A percentile compares a stretch with the other conserved stretches of the same genome.
Conservation (phyloP, 2,113 vertebrate genomes). For the Microtus ochrogaster region DNA sequence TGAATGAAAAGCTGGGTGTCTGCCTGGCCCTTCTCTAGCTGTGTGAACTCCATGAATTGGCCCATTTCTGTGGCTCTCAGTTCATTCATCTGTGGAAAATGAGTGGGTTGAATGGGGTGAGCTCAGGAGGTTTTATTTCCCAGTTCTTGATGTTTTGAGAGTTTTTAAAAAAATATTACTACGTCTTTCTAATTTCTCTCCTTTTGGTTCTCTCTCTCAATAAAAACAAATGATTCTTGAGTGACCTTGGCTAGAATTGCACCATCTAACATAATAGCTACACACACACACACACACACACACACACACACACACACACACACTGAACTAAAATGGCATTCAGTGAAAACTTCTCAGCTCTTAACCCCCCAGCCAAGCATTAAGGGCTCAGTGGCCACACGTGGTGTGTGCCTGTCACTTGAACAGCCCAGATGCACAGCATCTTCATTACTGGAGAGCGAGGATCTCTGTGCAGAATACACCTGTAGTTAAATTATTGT, state of each 20-base stretch:
- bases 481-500: neutral
- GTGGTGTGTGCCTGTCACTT: neutral
- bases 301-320: too few relatives aligned
- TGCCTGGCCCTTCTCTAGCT: neutral
- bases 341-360: neutral
- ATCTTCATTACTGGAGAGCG: neutral
- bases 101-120: constrained; percentile 36
- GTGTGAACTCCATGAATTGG: neutral
- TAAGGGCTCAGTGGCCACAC: neutral
- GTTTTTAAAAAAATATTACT: neutral
- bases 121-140: constrained; percentile 24
- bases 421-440: neutral
- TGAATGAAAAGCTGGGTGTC: neutral
- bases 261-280: neutral
- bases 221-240: constrained; percentile 9
- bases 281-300: too few relatives aligned
- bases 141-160: constrained; percentile 39
- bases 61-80: neutral
- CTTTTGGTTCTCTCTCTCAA: neutral
- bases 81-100: constrained; percentile 58
- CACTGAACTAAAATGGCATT: neutral
- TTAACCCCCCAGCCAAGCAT: neutral
- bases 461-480: neutral
- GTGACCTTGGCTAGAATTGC: neutral
- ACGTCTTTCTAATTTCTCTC: neutral